Conservation (phyloP, 1,140 invertebrate genomes). For the Orius insidiosus region DNA sequence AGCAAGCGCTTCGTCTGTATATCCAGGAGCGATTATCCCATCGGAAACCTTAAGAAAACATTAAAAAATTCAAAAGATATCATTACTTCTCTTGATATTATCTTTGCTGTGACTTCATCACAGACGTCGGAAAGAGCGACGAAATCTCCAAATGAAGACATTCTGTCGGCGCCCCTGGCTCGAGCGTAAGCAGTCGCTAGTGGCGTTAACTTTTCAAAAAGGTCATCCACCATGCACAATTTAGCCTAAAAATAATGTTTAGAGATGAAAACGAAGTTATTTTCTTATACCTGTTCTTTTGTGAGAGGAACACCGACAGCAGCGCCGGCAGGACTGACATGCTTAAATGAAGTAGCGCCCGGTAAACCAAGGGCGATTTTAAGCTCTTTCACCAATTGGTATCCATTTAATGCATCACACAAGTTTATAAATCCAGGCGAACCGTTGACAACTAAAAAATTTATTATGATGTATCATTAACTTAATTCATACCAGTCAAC, state of each 20-base stretch:
- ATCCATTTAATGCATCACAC: constrained; percentile 92
- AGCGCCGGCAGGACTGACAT: constrained; percentile 91
- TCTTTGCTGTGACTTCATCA: constrained; percentile 47
- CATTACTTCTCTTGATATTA: constrained; percentile 46
- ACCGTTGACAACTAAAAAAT: constrained; percentile 65
- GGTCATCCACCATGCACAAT: constrained; percentile 85
- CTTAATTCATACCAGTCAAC: constrained; percentile 38
- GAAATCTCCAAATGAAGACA: constrained; percentile 99
- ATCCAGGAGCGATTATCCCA: constrained; percentile 90
- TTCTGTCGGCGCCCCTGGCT: constrained; percentile 90
- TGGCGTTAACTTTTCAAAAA: constrained; percentile 56
- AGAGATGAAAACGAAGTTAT: neutral
- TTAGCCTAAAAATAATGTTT: constrained; percentile 41
- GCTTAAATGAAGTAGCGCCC: constrained; percentile 94
- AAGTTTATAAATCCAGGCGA: constrained; percentile 95
- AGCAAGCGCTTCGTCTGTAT: constrained; percentile 61
- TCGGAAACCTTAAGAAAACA: constrained; percentile 56
- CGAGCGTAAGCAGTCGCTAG: constrained; percentile 88
- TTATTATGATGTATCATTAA: neutral
- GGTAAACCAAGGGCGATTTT: constrained; percentile 60
- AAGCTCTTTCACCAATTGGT: constrained; percentile 87
- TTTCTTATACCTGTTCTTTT: constrained; percentile 15
- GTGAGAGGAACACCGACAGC: constrained; percentile 67
- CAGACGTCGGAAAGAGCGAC: constrained; percentile 84
- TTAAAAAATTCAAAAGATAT: neutral